Base-by-base conservation (phyloP, 2,113 vertebrate species). In the Rhinoderma darwinii region DNA sequence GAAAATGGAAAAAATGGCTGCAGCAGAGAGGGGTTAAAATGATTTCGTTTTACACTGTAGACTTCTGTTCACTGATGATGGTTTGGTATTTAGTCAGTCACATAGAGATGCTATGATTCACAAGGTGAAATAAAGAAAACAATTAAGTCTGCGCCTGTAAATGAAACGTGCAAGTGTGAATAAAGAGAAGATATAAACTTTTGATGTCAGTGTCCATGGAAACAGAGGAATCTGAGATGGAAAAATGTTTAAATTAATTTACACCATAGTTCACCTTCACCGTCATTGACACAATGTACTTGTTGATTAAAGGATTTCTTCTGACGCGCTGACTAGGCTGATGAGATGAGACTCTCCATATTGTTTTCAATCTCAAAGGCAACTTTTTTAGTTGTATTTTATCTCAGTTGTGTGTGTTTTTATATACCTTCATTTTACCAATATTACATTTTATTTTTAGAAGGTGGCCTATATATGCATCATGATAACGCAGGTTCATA, bases 271-370 rank as follows among this genome's bases (percentile, higher is more conserved):
- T 86, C 84, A 86, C 77, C 84, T 86, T 81, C 15, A 54, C 43
- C 43, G 77, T 43, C 56, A 59, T 37, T 81, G 76, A 50, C 50
- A 54, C 84, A 73, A 32, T 81, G 66, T 68, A 73, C 84, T 86
- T 80, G 75, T 86, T 79, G 77, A 81, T 86, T 86, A 68, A 72
- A 59, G 51, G 30, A 59, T 79, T 22, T 80, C 77, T 80, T 56
- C 22, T 59, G 47, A 51, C 32, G 39, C n/a, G 51, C 47, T 20
- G 44, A 47, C 51, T 37, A 2, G 17, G 30, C n/a, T 54, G 76
- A 78, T 56, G 76, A n/a, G 51, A 20, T n/a, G 30, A 80, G 22
- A 54, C 37, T n/a, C 72, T 43, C 39, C 43, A 2, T 41, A 22
- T n/a, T 79, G 3, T 54, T 35, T 51, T 56, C 76, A 79, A 56